These are phyloP conservation scores for Tokudaia tokunoshimensis DNA, from an alignment of 2,797 vertebrate species.

Conservation along the genomic window DNA sequence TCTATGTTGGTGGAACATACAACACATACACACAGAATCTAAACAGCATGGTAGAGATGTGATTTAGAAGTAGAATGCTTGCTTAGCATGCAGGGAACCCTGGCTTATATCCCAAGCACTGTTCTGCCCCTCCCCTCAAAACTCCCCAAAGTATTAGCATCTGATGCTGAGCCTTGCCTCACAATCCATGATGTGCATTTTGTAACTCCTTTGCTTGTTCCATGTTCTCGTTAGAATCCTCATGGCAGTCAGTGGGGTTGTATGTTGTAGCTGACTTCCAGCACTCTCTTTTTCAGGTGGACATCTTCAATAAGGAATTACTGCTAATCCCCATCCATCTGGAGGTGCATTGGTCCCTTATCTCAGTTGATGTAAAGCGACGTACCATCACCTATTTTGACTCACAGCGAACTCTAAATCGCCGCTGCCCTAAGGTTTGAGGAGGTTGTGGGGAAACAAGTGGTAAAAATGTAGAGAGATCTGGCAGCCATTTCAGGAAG, in stretches of 20 bases:
- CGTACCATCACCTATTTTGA: conserved; percentile 96
- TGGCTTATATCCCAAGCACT: background rate
- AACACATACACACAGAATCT: background rate
- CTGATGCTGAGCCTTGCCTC: background rate
- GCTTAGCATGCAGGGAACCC: background rate
- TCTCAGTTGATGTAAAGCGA: conserved; percentile 94
- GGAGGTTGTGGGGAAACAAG: background rate
- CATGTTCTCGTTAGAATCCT: background rate
- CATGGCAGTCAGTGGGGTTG: background rate
- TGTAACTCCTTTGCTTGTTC: background rate
- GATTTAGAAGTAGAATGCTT: background rate
- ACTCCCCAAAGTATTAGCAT: background rate
- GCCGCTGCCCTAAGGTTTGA: conserved; percentile 95
- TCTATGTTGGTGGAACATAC: background rate
- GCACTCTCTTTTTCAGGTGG: conserved; percentile 89
- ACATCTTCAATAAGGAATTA: conserved; percentile 97
- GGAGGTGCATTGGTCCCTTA: conserved; percentile 97
- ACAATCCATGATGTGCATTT: background rate
- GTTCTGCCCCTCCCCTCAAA: background rate
- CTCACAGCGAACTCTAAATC: conserved; percentile 96
- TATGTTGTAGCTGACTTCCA: conserved; percentile 33
- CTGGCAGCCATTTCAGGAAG: background rate
- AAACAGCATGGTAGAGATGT: background rate
- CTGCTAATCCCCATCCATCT: conserved; percentile 96
- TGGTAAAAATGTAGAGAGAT: conserved; percentile 61